Conservation (phyloP, 2,888 invertebrate species). For the Aphrophora alni region DNA sequence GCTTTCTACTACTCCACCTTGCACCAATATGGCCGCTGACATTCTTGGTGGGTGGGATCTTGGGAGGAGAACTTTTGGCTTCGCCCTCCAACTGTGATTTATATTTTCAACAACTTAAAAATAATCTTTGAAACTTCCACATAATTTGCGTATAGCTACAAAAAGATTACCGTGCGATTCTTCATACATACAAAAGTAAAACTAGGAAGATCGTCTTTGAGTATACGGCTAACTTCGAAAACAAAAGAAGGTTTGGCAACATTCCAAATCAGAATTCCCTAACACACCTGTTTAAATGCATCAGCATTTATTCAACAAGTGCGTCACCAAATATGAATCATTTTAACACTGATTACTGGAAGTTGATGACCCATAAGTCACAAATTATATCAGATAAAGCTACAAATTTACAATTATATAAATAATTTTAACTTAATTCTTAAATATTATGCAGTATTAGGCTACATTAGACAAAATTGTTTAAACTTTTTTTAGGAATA, state of each 20-base stretch:
- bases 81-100: not conserved
- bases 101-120: not conserved
- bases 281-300: not conserved
- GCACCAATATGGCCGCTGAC: conserved; percentile 42
- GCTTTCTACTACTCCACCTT: conserved; percentile 46
- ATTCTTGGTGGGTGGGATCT: conserved; percentile 36
- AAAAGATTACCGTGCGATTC: not conserved
- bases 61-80: conserved; percentile 9
- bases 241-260: conserved; percentile 7
- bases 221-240: not conserved
- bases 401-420: too few relatives aligned
- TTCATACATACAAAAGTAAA: not conserved
- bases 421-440: too few relatives aligned
- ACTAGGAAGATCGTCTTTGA: not conserved
- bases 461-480: too few relatives aligned
- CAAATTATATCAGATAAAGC: too few relatives aligned
- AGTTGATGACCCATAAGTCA: not conserved
- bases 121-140: not conserved
- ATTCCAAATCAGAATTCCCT: not conserved
- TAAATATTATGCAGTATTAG: too few relatives aligned
- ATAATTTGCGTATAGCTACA: not conserved
- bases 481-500: too few relatives aligned
- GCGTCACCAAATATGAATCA: conserved; percentile 9
- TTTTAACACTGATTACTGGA: not conserved
- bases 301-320: not conserved